Percentiles rank a stretch among this genome's conserved stretches.
phyloP scores from a whole-genome alignment of 2,888 invertebrate genomes.

The Epinotia demarniana region DNA sequence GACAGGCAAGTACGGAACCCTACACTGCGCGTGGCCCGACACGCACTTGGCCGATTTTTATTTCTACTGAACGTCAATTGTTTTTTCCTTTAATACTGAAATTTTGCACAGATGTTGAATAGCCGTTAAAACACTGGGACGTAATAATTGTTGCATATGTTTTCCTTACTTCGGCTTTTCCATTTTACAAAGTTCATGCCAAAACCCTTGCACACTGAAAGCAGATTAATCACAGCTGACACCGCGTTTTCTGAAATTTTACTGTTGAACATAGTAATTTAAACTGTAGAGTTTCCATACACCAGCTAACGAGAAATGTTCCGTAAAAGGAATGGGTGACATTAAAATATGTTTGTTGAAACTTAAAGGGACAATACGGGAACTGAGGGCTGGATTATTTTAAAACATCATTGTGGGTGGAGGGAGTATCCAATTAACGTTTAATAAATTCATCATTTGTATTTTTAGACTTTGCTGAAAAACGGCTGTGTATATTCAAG shows the following conservation, averaged over 20 bases:
- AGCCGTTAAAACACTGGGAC: background rate
- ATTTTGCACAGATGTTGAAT: background rate
- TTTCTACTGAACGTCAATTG: background rate
- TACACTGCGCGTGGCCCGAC: too few relatives aligned
- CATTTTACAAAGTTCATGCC: background rate
- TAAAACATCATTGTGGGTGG: too few relatives aligned
- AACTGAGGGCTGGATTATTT: background rate
- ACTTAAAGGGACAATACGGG: background rate
- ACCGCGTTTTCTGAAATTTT: background rate
- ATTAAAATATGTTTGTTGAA: background rate
- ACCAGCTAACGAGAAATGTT: background rate
- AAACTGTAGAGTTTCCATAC: background rate
- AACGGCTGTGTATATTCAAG: too few relatives aligned
- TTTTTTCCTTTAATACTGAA: background rate
- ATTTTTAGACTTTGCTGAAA: too few relatives aligned
- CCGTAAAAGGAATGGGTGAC: background rate
- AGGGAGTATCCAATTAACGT: too few relatives aligned
- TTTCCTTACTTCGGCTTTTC: background rate
- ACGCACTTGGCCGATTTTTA: too few relatives aligned
- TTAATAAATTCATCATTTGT: too few relatives aligned
- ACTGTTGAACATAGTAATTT: slow-evolving; percentile 4
- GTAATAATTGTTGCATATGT: background rate
- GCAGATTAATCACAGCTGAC: background rate
- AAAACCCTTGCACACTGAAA: background rate
- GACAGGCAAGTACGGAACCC: too few relatives aligned